Conservation (phyloP, 2,797 vertebrate species). For the Smutsia gigantea region DNA sequence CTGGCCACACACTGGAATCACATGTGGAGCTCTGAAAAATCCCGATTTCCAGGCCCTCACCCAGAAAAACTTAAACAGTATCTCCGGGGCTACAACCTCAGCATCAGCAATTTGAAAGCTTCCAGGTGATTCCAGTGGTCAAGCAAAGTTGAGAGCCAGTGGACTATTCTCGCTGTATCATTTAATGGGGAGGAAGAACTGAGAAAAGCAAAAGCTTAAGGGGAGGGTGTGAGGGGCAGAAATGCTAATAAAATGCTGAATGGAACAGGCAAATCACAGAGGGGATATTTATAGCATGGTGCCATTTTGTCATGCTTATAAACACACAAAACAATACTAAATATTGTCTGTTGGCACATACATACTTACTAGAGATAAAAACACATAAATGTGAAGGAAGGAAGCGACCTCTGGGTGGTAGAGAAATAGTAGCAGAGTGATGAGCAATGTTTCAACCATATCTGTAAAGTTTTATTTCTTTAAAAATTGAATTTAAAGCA, state of each 20-base stretch:
- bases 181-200: neutral
- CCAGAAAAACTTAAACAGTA: neutral
- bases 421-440: neutral
- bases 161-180: rapidly evolving
- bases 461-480: neutral
- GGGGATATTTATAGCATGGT: neutral
- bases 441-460: neutral
- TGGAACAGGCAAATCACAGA: neutral
- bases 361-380: neutral
- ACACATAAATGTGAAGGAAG: neutral
- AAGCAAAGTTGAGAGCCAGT: rapidly evolving
- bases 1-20: neutral
- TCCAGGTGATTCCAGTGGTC: neutral
- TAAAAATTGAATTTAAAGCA: neutral
- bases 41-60: neutral
- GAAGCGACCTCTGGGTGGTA: neutral
- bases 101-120: neutral
- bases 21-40: neutral
- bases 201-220: neutral
- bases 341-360: too few relatives aligned
- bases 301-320: neutral
- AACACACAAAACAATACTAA: neutral
- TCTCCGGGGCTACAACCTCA: neutral
- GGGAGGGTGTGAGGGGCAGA: neutral
- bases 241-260: neutral